phyloP scores from a whole-genome alignment of 2,888 invertebrate genomes.

The Sipunculus nudus region DNA sequence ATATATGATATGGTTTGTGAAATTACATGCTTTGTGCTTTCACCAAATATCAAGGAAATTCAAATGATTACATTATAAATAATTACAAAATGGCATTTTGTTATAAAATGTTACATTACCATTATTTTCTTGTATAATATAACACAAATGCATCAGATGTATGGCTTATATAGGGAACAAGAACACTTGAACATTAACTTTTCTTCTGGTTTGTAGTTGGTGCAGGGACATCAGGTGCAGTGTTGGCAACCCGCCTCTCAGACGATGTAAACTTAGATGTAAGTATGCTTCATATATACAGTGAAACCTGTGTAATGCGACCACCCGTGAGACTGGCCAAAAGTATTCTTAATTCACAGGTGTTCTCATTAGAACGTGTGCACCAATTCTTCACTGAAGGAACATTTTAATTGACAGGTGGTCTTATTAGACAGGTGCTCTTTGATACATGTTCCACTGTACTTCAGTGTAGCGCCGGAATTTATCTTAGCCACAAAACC shows the following conservation, averaged over 20 bases:
- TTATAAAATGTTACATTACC: background rate
- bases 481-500: too few species aligned
- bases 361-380: too few species aligned
- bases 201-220: constrained; percentile 34
- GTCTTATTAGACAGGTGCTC: too few species aligned
- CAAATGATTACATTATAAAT: background rate
- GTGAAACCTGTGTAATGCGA: too few species aligned
- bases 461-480: too few species aligned
- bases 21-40: background rate
- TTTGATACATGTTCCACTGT: too few species aligned
- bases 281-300: too few species aligned
- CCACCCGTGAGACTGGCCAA: too few species aligned
- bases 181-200: background rate
- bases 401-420: too few species aligned
- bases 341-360: too few species aligned
- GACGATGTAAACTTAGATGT: constrained; percentile 33
- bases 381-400: too few species aligned
- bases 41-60: background rate
- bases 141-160: constrained; percentile 5
- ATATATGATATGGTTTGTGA: background rate
- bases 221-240: constrained; percentile 42
- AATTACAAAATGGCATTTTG: background rate
- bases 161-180: background rate
- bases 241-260: constrained; percentile 38
- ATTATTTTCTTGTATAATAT: background rate